Evolutionary conservation across 92 coral and sea anemone species (phyloP).

Genomic region (Galaxea fascicularis): DNA sequence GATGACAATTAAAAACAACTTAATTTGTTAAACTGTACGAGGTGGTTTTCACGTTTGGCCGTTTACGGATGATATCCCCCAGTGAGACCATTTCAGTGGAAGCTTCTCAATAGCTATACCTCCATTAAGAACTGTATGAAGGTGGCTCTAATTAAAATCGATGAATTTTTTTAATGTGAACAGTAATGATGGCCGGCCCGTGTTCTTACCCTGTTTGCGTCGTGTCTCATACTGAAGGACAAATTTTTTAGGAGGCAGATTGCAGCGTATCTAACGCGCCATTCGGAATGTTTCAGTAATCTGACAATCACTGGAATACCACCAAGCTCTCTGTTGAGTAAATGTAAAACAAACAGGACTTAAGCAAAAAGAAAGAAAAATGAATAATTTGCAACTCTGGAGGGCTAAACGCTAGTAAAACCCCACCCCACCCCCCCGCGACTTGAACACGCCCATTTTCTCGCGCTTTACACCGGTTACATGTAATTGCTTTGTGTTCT

Average conservation of each 20-base stretch:
- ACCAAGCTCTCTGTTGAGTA: slow-evolving; percentile 74
- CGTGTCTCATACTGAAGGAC: slow-evolving; percentile 79
- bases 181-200: too few relatives aligned
- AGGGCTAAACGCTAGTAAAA: too few relatives aligned
- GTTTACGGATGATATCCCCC: not conserved
- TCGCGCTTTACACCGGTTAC: too few relatives aligned
- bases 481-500: too few relatives aligned
- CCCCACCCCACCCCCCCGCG: too few relatives aligned
- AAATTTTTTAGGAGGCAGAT: slow-evolving; percentile 89
- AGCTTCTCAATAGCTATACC: too few relatives aligned
- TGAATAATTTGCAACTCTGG: too few relatives aligned
- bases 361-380: not conserved
- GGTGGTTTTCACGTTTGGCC: not conserved
- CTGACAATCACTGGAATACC: slow-evolving; percentile 88
- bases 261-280: slow-evolving; percentile 87
- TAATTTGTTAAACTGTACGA: not conserved
- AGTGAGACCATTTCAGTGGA: too few relatives aligned
- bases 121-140: too few relatives aligned
- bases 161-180: not conserved
- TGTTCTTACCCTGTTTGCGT: slow-evolving; percentile 57
- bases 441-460: too few relatives aligned
- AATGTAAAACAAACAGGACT: not conserved
- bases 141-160: too few relatives aligned
- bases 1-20: too few relatives aligned
- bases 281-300: slow-evolving; percentile 77